phyloP scores from a whole-genome alignment of 2,888 invertebrate species.

The Ornithoptera alexandrae region DNA sequence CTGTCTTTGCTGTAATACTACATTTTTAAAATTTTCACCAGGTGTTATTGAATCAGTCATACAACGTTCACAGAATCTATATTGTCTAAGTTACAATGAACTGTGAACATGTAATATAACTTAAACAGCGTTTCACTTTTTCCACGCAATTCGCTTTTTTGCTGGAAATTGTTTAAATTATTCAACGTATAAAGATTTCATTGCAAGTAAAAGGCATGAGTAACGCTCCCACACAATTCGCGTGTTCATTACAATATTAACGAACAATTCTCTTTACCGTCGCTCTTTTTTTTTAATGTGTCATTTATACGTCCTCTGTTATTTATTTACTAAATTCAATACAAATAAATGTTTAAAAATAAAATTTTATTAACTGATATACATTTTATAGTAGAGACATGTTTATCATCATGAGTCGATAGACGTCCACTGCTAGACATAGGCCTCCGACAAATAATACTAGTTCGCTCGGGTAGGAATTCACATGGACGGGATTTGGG shows the following conservation, averaged over 20 bases:
- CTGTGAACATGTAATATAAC: neutral
- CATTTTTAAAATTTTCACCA: neutral
- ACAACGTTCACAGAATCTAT: slow-evolving; percentile 10
- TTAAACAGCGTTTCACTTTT: slow-evolving; percentile 3
- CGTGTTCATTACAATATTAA: slow-evolving; percentile 23
- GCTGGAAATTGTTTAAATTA: slow-evolving; percentile 16
- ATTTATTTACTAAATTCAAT: neutral
- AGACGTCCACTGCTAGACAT: too few relatives aligned
- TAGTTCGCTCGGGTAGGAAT: too few relatives aligned
- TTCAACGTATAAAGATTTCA: slow-evolving; percentile 15
- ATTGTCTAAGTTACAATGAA: slow-evolving; percentile 5
- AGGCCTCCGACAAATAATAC: too few relatives aligned
- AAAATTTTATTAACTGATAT: too few relatives aligned
- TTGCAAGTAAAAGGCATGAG: slow-evolving; percentile 22
- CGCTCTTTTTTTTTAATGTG: slow-evolving; percentile 7
- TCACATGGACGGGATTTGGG: too few relatives aligned
- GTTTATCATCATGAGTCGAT: too few relatives aligned
- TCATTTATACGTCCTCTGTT: slow-evolving; percentile 15
- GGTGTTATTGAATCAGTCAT: neutral
- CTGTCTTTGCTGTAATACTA: neutral
- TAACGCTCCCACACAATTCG: slow-evolving; percentile 14
- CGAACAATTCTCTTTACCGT: slow-evolving; percentile 17
- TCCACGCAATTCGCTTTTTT: slow-evolving; percentile 13
- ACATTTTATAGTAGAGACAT: too few relatives aligned
- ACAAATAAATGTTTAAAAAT: too few relatives aligned